phyloP scores from a whole-genome alignment of 2,797 vertebrate genomes.

The Hirundo rustica region DNA sequence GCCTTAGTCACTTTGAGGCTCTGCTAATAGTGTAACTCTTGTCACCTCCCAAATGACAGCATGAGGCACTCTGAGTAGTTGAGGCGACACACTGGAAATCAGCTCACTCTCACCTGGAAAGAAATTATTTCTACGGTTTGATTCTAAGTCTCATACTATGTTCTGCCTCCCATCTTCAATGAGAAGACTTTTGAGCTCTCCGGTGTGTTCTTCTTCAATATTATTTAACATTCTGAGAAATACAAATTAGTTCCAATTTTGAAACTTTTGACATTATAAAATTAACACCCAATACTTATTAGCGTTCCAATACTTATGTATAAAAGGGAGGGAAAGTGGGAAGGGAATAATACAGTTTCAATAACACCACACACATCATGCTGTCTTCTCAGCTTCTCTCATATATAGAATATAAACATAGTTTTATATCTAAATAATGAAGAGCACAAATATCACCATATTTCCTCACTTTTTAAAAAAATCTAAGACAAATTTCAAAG shows the following conservation, averaged over 20 bases:
- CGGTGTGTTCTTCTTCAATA: neutral
- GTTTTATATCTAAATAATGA: neutral
- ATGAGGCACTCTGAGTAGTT: neutral
- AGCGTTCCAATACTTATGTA: neutral
- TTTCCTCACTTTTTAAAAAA: neutral
- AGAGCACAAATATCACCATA: neutral
- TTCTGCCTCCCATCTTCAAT: neutral
- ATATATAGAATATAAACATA: neutral
- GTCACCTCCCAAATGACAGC: neutral
- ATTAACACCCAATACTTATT: no score
- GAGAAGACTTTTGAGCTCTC: neutral
- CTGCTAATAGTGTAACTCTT: neutral
- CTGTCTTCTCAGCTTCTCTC: neutral
- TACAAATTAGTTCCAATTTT: neutral
- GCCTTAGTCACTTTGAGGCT: neutral
- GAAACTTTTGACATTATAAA: neutral
- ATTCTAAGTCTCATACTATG: neutral
- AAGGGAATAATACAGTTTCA: neutral
- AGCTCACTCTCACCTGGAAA: neutral
- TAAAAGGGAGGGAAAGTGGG: neutral
- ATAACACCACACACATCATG: neutral
- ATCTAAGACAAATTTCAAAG: neutral
- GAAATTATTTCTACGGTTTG: neutral
- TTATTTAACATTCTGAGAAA: neutral
- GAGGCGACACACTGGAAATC: neutral